These are phyloP conservation scores for Pogoniulus pusillus DNA, from an alignment of 2,797 vertebrate species.

Conservation along the genomic window DNA sequence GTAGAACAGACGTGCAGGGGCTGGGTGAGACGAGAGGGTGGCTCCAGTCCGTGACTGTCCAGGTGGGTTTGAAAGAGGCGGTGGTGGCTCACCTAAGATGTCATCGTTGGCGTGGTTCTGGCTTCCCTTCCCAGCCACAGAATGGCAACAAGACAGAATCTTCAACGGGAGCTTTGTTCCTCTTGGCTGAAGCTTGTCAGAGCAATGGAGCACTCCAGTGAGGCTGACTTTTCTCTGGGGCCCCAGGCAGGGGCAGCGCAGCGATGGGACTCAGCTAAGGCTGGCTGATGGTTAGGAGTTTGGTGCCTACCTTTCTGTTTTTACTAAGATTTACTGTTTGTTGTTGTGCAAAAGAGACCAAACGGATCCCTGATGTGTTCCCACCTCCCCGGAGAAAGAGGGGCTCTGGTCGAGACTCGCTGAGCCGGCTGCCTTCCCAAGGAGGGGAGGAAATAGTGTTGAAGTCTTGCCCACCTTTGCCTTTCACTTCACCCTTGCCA, in stretches of 20 bases:
- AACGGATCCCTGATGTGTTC: neutral
- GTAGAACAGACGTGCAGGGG: neutral
- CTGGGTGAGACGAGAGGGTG: neutral
- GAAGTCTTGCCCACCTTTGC: neutral
- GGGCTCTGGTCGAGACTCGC: neutral
- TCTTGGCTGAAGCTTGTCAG: neutral
- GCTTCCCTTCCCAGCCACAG: neutral
- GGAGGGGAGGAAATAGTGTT: neutral
- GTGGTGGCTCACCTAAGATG: neutral
- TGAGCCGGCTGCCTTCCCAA: constrained; percentile 24
- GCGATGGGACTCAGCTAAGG: neutral
- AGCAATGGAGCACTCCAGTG: neutral
- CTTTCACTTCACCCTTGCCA: constrained; percentile 18
- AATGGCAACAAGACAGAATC: neutral
- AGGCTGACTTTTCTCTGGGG: neutral
- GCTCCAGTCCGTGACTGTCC: neutral
- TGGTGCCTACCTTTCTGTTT: constrained; percentile 12
- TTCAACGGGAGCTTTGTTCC: neutral
- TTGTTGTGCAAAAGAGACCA: constrained; percentile 2
- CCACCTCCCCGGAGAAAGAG: neutral
- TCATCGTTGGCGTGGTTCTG: fast-evolving
- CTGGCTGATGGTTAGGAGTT: neutral
- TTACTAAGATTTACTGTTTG: neutral
- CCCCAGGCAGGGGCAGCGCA: neutral
- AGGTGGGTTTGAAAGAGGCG: neutral